These are phyloP conservation scores for Camponotus floridanus DNA, from an alignment of 1,140 invertebrate species.

Conservation along the genomic window DNA sequence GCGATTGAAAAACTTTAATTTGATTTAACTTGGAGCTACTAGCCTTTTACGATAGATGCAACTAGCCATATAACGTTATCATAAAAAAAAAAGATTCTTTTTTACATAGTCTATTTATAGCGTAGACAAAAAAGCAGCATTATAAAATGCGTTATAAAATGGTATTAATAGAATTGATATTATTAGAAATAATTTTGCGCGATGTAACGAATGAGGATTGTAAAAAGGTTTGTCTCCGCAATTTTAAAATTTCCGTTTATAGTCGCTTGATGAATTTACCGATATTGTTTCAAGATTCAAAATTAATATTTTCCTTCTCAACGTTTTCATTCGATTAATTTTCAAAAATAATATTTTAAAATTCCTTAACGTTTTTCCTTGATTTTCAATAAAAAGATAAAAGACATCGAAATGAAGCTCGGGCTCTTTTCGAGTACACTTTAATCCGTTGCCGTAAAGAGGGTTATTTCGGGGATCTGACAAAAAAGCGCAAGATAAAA, in stretches of 20 bases:
- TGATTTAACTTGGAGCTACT: conserved; percentile 29
- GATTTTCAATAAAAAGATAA: conserved; percentile 15
- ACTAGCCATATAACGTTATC: not conserved
- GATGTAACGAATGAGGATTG: not conserved
- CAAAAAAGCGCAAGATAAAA: conserved; percentile 26
- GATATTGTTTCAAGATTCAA: not conserved
- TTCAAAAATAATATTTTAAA: conserved; percentile 10
- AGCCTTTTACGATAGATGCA: conserved; percentile 41
- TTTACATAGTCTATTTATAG: not conserved
- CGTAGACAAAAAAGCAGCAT: no score
- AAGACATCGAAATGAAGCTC: not conserved
- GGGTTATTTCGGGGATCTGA: not conserved
- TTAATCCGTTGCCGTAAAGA: conserved; percentile 39
- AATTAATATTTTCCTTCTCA: not conserved
- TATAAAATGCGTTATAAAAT: not conserved
- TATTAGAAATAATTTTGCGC: not conserved
- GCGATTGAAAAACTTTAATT: conserved; percentile 21
- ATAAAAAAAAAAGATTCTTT: conserved; percentile 32
- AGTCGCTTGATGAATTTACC: not conserved
- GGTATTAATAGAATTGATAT: not conserved
- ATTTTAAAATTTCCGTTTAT: conserved; percentile 3
- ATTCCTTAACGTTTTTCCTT: not conserved
- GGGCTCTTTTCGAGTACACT: not conserved
- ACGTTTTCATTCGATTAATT: conserved; percentile 4
- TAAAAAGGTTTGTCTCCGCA: conserved; percentile 11